These are phyloP conservation scores for Teleiodes luculella DNA, from an alignment of 2,888 invertebrate genomes.

Conservation along the genomic window DNA sequence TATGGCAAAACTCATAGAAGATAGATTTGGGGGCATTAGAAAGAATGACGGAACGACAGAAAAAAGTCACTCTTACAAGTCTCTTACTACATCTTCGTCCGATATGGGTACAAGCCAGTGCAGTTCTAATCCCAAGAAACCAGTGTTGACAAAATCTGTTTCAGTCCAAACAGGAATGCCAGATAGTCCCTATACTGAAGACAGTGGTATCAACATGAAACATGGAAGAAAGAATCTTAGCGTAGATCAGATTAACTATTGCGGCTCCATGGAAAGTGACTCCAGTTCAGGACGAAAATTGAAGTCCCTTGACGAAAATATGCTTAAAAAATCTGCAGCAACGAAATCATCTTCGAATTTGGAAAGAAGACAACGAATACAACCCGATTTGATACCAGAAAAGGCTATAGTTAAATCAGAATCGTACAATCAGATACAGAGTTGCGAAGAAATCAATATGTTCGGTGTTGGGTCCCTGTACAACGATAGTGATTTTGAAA, in stretches of 20 bases:
- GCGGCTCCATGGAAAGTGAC: slow-evolving; percentile 74
- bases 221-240: slow-evolving; percentile 72
- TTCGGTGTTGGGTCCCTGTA: slow-evolving; percentile 76
- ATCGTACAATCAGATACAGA: slow-evolving; percentile 74
- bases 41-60: slow-evolving; percentile 70
- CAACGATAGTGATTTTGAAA: slow-evolving; percentile 77
- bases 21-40: slow-evolving; percentile 78
- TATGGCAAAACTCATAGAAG: slow-evolving; percentile 84
- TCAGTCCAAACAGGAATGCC: slow-evolving; percentile 75
- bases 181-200: slow-evolving; percentile 59
- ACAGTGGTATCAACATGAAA: slow-evolving; percentile 66
- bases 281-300: slow-evolving; percentile 71
- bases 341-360: slow-evolving; percentile 69
- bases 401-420: slow-evolving; percentile 71
- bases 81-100: slow-evolving; percentile 73
- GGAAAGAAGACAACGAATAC: slow-evolving; percentile 73
- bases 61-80: slow-evolving; percentile 74
- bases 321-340: slow-evolving; percentile 69
- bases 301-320: slow-evolving; percentile 71
- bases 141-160: slow-evolving; percentile 71
- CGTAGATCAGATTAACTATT: slow-evolving; percentile 74
- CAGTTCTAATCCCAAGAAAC: slow-evolving; percentile 71
- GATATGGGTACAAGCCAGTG: slow-evolving; percentile 75
- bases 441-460: slow-evolving; percentile 76
- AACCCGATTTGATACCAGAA: slow-evolving; percentile 73